phyloP scores from a whole-genome alignment of 2,888 invertebrate genomes.

The Euplexia lucipara region DNA sequence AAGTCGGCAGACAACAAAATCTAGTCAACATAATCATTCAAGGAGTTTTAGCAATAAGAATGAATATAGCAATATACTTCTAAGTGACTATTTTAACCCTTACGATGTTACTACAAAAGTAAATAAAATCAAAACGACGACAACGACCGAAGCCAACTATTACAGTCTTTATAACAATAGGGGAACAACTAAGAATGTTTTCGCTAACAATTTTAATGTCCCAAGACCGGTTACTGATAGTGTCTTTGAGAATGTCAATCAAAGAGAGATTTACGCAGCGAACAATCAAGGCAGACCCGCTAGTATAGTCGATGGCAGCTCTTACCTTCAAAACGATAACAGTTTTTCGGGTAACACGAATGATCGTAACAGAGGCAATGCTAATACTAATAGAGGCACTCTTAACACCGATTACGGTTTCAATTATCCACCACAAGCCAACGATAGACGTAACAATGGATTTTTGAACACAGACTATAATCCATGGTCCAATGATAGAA shows the following conservation, averaged over 20 bases:
- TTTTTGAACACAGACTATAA: constrained; percentile 19
- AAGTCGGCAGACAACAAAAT: constrained; percentile 62
- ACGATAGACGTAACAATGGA: constrained; percentile 18
- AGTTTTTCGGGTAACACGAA: neutral
- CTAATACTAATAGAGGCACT: constrained; percentile 31
- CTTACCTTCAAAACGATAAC: constrained; percentile 13
- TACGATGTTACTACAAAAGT: constrained; percentile 48
- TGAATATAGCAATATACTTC: constrained; percentile 44
- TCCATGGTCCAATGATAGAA: constrained; percentile 2
- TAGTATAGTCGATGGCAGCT: constrained; percentile 13
- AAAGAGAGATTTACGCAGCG: constrained; percentile 1
- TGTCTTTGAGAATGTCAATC: constrained; percentile 13
- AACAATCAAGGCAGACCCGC: constrained; percentile 18
- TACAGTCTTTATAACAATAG: constrained; percentile 12
- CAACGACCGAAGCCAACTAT: constrained; percentile 17
- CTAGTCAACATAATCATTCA: constrained; percentile 59
- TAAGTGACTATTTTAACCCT: constrained; percentile 26
- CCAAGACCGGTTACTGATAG: constrained; percentile 38
- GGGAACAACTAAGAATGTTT: constrained; percentile 33
- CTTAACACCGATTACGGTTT: constrained; percentile 30
- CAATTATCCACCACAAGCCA: neutral
- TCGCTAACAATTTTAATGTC: constrained; percentile 9
- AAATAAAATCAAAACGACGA: constrained; percentile 11
- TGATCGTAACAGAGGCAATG: constrained; percentile 30
- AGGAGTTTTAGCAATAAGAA: constrained; percentile 45